Conservation (phyloP, 2,113 vertebrate species). For the Lates calcarifer region DNA sequence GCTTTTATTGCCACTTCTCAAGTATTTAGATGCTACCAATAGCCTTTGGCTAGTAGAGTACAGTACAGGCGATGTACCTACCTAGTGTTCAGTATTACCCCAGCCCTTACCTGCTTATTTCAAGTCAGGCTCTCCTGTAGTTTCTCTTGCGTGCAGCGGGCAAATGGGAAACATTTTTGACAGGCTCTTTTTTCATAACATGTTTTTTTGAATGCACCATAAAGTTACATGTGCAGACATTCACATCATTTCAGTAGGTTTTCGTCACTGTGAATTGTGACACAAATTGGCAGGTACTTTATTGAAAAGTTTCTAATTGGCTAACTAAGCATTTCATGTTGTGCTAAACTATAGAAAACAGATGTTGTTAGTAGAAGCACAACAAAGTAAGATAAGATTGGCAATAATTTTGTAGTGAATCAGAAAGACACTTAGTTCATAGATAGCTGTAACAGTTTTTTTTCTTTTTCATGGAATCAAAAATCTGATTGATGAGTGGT, state of each 20-base stretch:
- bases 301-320: not conserved
- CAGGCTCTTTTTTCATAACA: not conserved
- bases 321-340: not conserved
- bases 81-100: not conserved
- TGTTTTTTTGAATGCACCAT: not conserved
- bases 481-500: not conserved
- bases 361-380: too few relatives aligned
- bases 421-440: too few relatives aligned
- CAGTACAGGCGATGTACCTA: not conserved
- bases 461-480: not conserved
- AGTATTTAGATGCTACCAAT: not conserved
- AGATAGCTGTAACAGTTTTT: too few relatives aligned
- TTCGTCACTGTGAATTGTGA: not conserved
- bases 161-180: not conserved
- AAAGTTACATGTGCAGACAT: not conserved
- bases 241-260: not conserved
- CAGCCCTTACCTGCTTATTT: not conserved
- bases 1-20: not conserved
- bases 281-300: not conserved
- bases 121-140: not conserved
- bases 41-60: not conserved
- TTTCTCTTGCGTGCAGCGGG: not conserved
- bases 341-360: not conserved
- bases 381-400: too few relatives aligned
- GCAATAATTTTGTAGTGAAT: too few relatives aligned